phyloP scores from a whole-genome alignment of 1,140 invertebrate genomes.

The Zaprionus ornatus region DNA sequence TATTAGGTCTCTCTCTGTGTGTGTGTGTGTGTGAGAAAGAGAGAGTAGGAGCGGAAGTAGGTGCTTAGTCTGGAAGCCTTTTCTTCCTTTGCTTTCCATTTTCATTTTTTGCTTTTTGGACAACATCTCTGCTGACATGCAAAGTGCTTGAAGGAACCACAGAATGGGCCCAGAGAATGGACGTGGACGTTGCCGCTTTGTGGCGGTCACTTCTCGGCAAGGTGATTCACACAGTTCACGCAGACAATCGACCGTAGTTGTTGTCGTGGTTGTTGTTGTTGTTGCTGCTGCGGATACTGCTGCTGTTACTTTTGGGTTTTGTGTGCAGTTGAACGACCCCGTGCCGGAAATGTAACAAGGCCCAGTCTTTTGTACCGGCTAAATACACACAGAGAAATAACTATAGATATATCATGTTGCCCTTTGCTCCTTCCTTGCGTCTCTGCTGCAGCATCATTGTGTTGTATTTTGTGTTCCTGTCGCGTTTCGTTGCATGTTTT shows the following conservation, averaged over 20 bases:
- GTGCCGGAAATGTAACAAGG: slow-evolving; percentile 40
- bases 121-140: slow-evolving; percentile 22
- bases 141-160: slow-evolving; percentile 11
- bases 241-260: slow-evolving; percentile 5
- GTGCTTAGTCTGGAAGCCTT: slow-evolving; percentile 20
- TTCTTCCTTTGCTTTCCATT: background rate
- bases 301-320: background rate
- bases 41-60: background rate
- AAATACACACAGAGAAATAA: slow-evolving; percentile 27
- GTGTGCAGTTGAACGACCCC: slow-evolving; percentile 24
- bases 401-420: background rate
- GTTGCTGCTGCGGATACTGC: background rate
- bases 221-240: slow-evolving; percentile 18
- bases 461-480: slow-evolving; percentile 29
- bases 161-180: slow-evolving; percentile 13
- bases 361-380: slow-evolving; percentile 10
- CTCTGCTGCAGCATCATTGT: slow-evolving; percentile 6
- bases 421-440: background rate
- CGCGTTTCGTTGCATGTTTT: slow-evolving; percentile 40
- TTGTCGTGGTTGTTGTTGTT: background rate
- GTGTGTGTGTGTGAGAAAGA: slow-evolving; percentile 4
- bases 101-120: slow-evolving; percentile 6
- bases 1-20: slow-evolving; percentile 37
- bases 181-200: slow-evolving; percentile 18
- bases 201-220: slow-evolving; percentile 22